phyloP scores from a whole-genome alignment of 2,888 invertebrate genomes.

The Oxyscelio sp. region DNA sequence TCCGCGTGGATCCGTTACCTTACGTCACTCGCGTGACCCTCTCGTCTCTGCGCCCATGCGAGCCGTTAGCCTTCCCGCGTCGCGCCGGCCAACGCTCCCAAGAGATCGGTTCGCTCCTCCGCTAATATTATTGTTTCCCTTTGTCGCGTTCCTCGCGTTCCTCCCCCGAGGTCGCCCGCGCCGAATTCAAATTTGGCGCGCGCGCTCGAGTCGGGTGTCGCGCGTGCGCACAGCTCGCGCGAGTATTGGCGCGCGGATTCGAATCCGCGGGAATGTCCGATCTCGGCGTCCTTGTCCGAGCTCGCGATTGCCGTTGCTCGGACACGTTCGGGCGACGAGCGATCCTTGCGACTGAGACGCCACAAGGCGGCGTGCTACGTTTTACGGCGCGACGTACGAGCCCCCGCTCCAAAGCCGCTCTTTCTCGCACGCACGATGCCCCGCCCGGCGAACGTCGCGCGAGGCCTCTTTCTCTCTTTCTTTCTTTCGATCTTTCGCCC shows the following conservation, averaged over 20 bases:
- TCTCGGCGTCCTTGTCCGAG: slow-evolving; percentile 9
- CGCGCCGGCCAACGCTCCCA: slow-evolving; percentile 48
- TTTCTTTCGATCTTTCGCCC: slow-evolving; percentile 13
- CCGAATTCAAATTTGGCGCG: slow-evolving; percentile 61
- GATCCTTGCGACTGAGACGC: slow-evolving; percentile 86
- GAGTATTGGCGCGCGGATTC: slow-evolving; percentile 45
- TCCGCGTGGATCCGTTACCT: slow-evolving; percentile 81
- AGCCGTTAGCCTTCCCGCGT: slow-evolving; percentile 75
- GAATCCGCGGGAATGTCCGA: slow-evolving; percentile 10
- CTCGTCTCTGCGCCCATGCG: slow-evolving; percentile 67
- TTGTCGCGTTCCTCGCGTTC: not conserved
- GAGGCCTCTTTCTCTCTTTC: slow-evolving; percentile 28
- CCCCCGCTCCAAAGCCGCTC: slow-evolving; percentile 61
- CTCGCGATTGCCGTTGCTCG: slow-evolving; percentile 52
- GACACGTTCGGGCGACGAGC: slow-evolving; percentile 79
- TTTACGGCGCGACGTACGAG: slow-evolving; percentile 78
- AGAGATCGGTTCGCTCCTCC: slow-evolving; percentile 10
- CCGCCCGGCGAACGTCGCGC: slow-evolving; percentile 55
- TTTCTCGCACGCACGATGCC: slow-evolving; percentile 69
- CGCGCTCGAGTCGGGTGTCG: too few relatives aligned
- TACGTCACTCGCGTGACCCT: slow-evolving; percentile 83
- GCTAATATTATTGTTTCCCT: not conserved
- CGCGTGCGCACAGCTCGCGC: slow-evolving; percentile 11
- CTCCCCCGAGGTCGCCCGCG: too few relatives aligned
- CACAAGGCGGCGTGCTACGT: slow-evolving; percentile 81